A percentile compares a stretch with the other conserved stretches of the same genome.
phyloP scores from a whole-genome alignment of 2,888 invertebrate species.

The Lomographa bimaculata region DNA sequence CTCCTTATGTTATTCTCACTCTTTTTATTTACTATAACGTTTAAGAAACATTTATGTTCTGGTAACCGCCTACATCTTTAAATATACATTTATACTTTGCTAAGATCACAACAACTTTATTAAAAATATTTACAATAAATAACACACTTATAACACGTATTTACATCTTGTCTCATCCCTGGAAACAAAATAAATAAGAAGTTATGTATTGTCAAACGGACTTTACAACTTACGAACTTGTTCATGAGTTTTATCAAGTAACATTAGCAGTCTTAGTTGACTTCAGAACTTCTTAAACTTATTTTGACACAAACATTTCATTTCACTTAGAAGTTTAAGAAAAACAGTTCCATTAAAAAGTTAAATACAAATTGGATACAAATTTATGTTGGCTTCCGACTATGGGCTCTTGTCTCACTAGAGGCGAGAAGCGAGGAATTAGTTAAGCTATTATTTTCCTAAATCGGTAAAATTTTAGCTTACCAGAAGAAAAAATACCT shows the following conservation, averaged over 20 bases:
- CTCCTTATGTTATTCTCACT: constrained; percentile 70
- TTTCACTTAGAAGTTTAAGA: neutral
- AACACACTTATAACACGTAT: constrained; percentile 57
- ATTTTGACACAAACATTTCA: constrained; percentile 1
- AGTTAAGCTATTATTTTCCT: too few relatives aligned
- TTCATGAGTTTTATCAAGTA: constrained; percentile 16
- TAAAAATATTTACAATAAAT: constrained; percentile 72
- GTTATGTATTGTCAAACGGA: constrained; percentile 17
- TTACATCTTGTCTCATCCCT: constrained; percentile 62
- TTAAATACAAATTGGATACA: too few relatives aligned
- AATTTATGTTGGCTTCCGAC: too few relatives aligned
- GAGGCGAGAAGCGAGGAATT: too few relatives aligned
- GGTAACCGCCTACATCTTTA: constrained; percentile 49
- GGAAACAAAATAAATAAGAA: constrained; percentile 22
- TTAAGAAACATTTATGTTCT: constrained; percentile 63
- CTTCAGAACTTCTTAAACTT: constrained; percentile 3
- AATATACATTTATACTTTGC: constrained; percentile 51
- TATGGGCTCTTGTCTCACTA: too few relatives aligned
- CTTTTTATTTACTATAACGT: constrained; percentile 66
- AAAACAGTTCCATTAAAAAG: neutral
- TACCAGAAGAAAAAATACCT: too few relatives aligned
- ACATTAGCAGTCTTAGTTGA: constrained; percentile 15
- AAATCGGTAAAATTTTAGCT: too few relatives aligned
- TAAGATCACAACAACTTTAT: constrained; percentile 72
- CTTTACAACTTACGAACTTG: constrained; percentile 14